Evolutionary conservation across 2,113 vertebrate species (phyloP).

Genomic region (Stigmatopora nigra): DNA sequence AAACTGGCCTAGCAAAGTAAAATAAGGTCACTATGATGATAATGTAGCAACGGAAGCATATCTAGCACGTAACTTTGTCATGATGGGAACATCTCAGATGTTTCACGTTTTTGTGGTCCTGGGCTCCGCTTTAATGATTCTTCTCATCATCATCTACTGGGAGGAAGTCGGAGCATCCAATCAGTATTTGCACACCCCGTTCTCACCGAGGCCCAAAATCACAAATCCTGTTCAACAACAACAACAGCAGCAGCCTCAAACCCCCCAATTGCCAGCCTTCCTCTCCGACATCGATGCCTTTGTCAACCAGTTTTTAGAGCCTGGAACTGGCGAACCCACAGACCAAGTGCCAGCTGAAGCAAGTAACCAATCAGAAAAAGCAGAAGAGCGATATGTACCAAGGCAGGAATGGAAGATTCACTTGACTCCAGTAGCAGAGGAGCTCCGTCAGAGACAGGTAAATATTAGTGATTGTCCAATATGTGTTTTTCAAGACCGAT

Average conservation of each 20-base stretch:
- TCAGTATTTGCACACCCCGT: slow-evolving; percentile 79
- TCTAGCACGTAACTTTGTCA: slow-evolving; percentile 43
- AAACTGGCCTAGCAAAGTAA: slow-evolving; percentile 12
- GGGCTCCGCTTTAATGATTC: slow-evolving; percentile 86
- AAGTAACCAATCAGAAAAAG: slow-evolving; percentile 66
- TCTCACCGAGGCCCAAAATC: slow-evolving; percentile 73
- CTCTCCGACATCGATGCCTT: slow-evolving; percentile 79
- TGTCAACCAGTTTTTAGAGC: slow-evolving; percentile 75
- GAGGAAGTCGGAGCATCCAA: slow-evolving; percentile 84
- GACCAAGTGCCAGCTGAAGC: slow-evolving; percentile 51
- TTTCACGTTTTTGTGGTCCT: slow-evolving; percentile 84
- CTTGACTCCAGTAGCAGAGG: slow-evolving; percentile 66
- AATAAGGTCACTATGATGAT: slow-evolving; percentile 44
- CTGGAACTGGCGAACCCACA: slow-evolving; percentile 71
- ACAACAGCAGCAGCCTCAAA: slow-evolving; percentile 44
- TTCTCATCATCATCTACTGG: slow-evolving; percentile 96
- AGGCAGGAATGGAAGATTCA: slow-evolving; percentile 85
- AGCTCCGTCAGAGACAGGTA: slow-evolving; percentile 69
- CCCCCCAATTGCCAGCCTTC: slow-evolving; percentile 51
- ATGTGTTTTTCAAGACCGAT: too few species aligned
- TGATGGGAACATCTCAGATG: slow-evolving; percentile 85
- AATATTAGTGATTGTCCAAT: too few species aligned
- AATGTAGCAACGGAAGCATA: slow-evolving; percentile 35
- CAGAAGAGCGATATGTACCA: slow-evolving; percentile 78
- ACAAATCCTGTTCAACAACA: slow-evolving; percentile 39